Evolutionary conservation across 2,888 invertebrate species (phyloP).

Genomic region (Amaurobius ferox): DNA sequence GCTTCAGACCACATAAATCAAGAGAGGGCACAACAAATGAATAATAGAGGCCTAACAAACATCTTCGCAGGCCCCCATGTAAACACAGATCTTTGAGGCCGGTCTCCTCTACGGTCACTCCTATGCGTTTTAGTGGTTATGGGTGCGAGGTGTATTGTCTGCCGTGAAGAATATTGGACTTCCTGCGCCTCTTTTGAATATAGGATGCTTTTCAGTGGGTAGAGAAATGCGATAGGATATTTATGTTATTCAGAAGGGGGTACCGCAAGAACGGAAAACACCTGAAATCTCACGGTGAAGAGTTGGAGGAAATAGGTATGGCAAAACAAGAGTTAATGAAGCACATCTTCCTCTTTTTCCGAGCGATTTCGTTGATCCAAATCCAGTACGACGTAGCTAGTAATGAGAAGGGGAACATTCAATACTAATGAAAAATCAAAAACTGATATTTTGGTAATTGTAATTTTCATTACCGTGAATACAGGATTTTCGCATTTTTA

Average conservation of each 20-base stretch:
- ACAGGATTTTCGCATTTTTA: no score
- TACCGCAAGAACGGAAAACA: conserved; percentile 5
- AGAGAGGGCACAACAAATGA: not conserved
- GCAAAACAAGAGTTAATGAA: no score
- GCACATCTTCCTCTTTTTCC: no score
- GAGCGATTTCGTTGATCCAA: not conserved
- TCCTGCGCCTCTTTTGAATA: not conserved
- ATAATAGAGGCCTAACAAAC: conserved; percentile 1
- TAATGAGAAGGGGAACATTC: no score
- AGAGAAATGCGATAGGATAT: not conserved
- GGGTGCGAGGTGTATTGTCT: conserved; percentile 9
- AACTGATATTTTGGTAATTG: no score
- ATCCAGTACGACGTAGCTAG: not conserved
- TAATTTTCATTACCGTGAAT: no score
- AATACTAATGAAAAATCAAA: no score
- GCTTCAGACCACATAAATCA: not conserved
- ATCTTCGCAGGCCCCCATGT: not conserved
- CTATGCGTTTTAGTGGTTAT: conserved; percentile 18
- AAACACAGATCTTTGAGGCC: not conserved
- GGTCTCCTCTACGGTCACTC: conserved; percentile 14
- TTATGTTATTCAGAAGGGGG: not conserved
- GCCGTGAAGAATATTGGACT: not conserved
- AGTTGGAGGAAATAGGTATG: no score
- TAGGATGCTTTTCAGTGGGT: not conserved
- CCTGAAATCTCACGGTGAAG: conserved; percentile 12